Conservation (phyloP, 1,140 invertebrate species). For the Batillaria attramentaria region DNA sequence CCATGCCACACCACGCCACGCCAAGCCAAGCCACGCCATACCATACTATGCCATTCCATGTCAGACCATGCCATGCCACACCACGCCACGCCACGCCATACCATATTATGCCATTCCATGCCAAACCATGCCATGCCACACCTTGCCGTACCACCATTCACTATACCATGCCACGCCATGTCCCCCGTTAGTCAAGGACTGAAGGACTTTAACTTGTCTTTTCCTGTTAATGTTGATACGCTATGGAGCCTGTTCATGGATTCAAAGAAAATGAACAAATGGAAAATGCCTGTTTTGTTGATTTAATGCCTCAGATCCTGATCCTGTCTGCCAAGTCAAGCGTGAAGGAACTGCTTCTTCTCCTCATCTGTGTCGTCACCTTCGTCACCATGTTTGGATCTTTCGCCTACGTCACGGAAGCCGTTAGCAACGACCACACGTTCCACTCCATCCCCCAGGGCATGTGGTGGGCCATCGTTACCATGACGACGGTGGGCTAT, state of each 20-base stretch:
- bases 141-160: neutral
- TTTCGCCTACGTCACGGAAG: slow-evolving; percentile 39
- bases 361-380: slow-evolving; percentile 38
- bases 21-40: slow-evolving; percentile 41
- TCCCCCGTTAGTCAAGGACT: too few relatives aligned
- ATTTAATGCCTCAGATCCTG: slow-evolving; percentile 78
- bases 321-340: slow-evolving; percentile 80
- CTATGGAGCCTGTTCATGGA: too few relatives aligned
- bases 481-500: slow-evolving; percentile 98
- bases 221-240: too few relatives aligned
- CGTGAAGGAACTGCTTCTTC: slow-evolving; percentile 48
- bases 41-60: slow-evolving; percentile 37
- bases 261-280: too few relatives aligned
- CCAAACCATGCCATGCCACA: slow-evolving; percentile 21
- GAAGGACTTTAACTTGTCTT: too few relatives aligned
- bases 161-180: neutral
- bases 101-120: slow-evolving; percentile 42
- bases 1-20: slow-evolving; percentile 30
- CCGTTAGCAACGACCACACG: slow-evolving; percentile 48
- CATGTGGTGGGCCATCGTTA: slow-evolving; percentile 89
- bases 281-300: too few relatives aligned
- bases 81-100: slow-evolving; percentile 43
- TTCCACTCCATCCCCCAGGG: slow-evolving; percentile 88
- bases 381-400: slow-evolving; percentile 4
- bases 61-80: slow-evolving; percentile 37